Evolutionary conservation across 2,797 vertebrate species (phyloP), one percentile per base, ranked within the genome.

Genomic region (Myoxocephalus aenaeus): DNA sequence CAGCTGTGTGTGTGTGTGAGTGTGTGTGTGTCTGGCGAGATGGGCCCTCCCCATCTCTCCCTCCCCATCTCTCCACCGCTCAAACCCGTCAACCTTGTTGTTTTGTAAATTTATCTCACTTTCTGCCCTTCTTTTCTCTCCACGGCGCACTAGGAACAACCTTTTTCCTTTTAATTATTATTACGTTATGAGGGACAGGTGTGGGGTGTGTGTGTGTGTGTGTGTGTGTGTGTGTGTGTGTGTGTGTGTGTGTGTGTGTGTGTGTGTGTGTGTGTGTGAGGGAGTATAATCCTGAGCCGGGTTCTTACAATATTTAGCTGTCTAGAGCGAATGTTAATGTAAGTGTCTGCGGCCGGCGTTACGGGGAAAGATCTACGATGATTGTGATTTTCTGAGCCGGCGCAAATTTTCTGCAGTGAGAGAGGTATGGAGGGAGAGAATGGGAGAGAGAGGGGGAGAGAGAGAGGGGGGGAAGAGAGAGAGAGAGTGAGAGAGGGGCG

Each of bases 251-350:
- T 42, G 2, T 40, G 11, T 40, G 38, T 40, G 34, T 90, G 40
- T 42, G 40, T 42, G 40, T 42, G 40, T 42, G 40, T 42, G 40
- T 13, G 40, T 13, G 40, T 13, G 40, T 42, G 40, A 14, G 2
- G 12, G 11, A 12, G 38, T 40, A 6, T 90, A 94, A 95, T 94
- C 94, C 95, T 95, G 85, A 85, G 78, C 84, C 48, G 75, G 81
- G 94, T 96, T 95, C 95, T 96, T 97, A 95, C 97, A 97, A 97
- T 97, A 96, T 98, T 97, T 97, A 97, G 95, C 95, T 96, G 96
- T 98, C 97, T 98, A 93, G 96, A 83, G 54, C 92, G 92, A 95
- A 99, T 97, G 97, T 96, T 97, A 97, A 99, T 97, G 95, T 96
- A 95, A 96, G 95, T 81, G 90, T 96, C 96, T 96, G 96, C 90